Conservation (phyloP, 2,113 vertebrate species). For the Gyps fulvus region DNA sequence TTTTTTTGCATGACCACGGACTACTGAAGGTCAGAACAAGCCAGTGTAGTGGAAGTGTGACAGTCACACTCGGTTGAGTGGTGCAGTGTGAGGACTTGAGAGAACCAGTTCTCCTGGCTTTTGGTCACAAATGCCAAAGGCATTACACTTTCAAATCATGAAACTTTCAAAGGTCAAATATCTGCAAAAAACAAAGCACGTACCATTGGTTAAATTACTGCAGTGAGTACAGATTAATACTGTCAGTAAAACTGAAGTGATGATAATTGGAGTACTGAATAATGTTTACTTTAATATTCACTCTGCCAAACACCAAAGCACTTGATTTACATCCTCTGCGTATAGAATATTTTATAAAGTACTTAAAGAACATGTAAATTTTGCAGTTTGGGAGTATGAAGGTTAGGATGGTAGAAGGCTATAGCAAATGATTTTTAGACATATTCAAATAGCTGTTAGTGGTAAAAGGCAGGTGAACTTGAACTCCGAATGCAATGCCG, state of each 20-base stretch:
- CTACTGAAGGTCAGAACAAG: neutral
- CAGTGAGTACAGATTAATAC: neutral
- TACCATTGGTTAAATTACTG: conserved; percentile 23
- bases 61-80: neutral
- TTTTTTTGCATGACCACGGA: neutral
- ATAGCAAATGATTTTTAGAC: neutral
- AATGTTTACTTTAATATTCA: neutral
- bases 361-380: neutral
- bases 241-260: neutral
- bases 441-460: neutral
- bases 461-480: neutral
- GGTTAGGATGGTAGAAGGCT: neutral
- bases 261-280: neutral
- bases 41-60: neutral
- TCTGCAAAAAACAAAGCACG: neutral
- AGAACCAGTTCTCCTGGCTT: neutral
- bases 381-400: neutral
- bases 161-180: conserved; percentile 35
- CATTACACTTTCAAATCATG: neutral
- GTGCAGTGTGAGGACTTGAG: neutral
- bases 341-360: neutral
- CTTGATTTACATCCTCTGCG: neutral
- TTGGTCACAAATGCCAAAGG: conserved; percentile 5
- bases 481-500: neutral
- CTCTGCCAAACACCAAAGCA: neutral